These are phyloP conservation scores for Amblyornis subalaris DNA, from an alignment of 2,113 vertebrate species.

Conservation along the genomic window DNA sequence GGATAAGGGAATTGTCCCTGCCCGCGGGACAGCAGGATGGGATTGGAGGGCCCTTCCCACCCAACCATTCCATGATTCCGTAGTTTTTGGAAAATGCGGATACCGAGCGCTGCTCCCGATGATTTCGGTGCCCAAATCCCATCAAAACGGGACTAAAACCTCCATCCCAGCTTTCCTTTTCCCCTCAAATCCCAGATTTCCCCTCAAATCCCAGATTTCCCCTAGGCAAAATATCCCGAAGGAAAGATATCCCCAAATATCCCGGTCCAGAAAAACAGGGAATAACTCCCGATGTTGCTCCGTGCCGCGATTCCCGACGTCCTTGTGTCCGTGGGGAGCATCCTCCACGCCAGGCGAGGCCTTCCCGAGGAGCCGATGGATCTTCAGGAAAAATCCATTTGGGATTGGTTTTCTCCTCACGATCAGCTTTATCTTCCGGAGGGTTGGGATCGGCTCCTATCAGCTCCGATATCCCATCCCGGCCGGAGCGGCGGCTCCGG, in stretches of 20 bases:
- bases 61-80: neutral
- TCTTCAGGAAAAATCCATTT: neutral
- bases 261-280: neutral
- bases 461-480: neutral
- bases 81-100: fast-evolving
- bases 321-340: fast-evolving
- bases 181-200: neutral
- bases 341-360: neutral
- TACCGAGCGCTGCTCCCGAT: fast-evolving
- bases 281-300: fast-evolving
- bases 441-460: neutral
- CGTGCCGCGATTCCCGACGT: fast-evolving
- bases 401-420: neutral
- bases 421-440: neutral
- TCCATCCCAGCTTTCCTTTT: fast-evolving
- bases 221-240: neutral
- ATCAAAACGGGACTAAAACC: fast-evolving
- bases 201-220: neutral
- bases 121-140: neutral
- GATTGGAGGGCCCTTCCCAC: neutral
- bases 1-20: neutral
- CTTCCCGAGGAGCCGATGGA: neutral
- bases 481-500: fast-evolving
- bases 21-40: neutral
- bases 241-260: neutral